Evolutionary conservation across 2,888 invertebrate species (phyloP).

Genomic region (Ophioninae sp.): DNA sequence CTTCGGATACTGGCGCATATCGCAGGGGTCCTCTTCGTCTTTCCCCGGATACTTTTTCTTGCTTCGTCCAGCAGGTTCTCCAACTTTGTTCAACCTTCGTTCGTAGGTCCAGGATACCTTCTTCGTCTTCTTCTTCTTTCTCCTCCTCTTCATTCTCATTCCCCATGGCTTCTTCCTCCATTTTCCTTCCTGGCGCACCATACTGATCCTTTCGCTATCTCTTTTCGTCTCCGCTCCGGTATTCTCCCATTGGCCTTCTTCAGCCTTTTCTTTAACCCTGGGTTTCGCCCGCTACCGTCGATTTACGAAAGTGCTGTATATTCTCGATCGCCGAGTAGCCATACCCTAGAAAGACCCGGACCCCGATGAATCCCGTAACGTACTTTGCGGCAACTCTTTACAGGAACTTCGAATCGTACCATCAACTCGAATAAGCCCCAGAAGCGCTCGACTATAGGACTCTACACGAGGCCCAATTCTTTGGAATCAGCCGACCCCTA

Average conservation of each 20-base stretch:
- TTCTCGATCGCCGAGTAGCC: conserved; percentile 33
- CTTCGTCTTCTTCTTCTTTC: conserved; percentile 12
- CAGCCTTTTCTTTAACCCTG: conserved; percentile 2
- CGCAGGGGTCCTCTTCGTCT: conserved; percentile 32
- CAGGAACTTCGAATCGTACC: background rate
- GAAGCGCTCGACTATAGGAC: background rate
- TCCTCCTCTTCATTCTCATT: conserved; percentile 20
- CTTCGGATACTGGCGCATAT: conserved; percentile 37
- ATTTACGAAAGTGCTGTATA: conserved; percentile 51
- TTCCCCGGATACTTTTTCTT: conserved; percentile 32
- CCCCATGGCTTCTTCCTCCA: background rate
- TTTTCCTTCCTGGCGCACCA: conserved; percentile 46
- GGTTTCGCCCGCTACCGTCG: conserved; percentile 41
- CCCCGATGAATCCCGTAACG: conserved; percentile 14
- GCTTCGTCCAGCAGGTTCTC: conserved; percentile 38
- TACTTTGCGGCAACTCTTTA: background rate
- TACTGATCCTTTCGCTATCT: conserved; percentile 57
- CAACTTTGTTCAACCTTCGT: conserved; percentile 51
- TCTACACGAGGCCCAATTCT: background rate
- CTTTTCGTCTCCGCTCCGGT: conserved; percentile 46
- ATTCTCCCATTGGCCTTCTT: conserved; percentile 43
- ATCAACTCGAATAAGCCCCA: background rate
- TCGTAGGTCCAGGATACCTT: conserved; percentile 51
- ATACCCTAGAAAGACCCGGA: conserved; percentile 29
- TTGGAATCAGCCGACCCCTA: background rate